phyloP scores from a whole-genome alignment of 2,888 invertebrate species.

The Ctena decussata region DNA sequence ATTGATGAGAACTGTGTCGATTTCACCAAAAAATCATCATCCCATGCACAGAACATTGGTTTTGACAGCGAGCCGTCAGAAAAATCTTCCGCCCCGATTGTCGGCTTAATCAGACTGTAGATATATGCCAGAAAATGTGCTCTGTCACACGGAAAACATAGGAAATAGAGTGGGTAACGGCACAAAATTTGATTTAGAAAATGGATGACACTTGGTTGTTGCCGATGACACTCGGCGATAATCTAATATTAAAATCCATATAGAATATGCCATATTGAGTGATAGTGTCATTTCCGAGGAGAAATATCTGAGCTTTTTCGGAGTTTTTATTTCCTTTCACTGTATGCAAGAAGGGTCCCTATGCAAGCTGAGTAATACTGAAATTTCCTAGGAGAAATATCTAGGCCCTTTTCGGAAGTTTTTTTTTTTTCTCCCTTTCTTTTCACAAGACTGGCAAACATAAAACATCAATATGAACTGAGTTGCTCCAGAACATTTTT shows the following conservation, averaged over 20 bases:
- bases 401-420: neutral
- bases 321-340: too few relatives aligned
- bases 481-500: too few relatives aligned
- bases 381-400: neutral
- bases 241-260: slow-evolving; percentile 42
- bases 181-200: slow-evolving; percentile 70
- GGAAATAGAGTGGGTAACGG: slow-evolving; percentile 70
- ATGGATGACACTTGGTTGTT: slow-evolving; percentile 56
- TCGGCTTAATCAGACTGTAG: slow-evolving; percentile 57
- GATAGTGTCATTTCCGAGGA: too few relatives aligned
- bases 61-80: slow-evolving; percentile 50
- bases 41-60: slow-evolving; percentile 25
- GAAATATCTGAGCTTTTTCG: too few relatives aligned
- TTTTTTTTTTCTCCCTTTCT: too few relatives aligned
- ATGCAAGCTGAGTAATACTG: neutral
- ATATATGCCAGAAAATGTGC: slow-evolving; percentile 49
- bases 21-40: slow-evolving; percentile 40
- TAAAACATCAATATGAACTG: too few relatives aligned
- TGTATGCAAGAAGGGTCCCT: too few relatives aligned
- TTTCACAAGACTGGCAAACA: too few relatives aligned
- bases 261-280: too few relatives aligned
- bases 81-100: slow-evolving; percentile 57
- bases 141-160: slow-evolving; percentile 64
- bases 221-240: slow-evolving; percentile 55
- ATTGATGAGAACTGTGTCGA: slow-evolving; percentile 41